Conservation (phyloP, 92 coral and sea anemone genomes). For the Actinostola sp. region DNA sequence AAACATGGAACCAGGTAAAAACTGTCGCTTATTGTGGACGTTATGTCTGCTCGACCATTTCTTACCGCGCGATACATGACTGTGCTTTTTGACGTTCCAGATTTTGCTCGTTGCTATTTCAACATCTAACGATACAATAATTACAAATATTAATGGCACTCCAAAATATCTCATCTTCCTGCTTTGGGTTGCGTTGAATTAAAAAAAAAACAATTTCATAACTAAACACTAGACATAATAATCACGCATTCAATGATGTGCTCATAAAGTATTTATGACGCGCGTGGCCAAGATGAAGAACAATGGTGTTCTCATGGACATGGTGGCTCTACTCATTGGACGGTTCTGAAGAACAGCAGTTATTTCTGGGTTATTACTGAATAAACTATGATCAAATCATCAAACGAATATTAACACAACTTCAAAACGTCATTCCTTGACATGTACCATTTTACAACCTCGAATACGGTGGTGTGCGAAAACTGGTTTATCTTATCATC, state of each 20-base stretch:
- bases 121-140: not conserved
- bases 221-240: slow-evolving; percentile 28
- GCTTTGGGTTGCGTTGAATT: not conserved
- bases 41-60: slow-evolving; percentile 27
- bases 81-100: not conserved
- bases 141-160: not conserved
- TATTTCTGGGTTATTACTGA: not conserved
- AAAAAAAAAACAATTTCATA: slow-evolving; percentile 25
- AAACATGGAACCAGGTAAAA: slow-evolving; percentile 41
- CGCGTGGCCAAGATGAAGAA: slow-evolving; percentile 35
- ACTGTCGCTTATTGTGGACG: slow-evolving; percentile 67
- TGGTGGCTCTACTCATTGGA: not conserved
- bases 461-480: too few species aligned
- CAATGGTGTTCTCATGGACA: slow-evolving; percentile 2
- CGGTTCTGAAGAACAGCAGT: not conserved
- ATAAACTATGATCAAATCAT: too few species aligned
- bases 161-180: not conserved
- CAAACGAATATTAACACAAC: too few species aligned
- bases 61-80: not conserved
- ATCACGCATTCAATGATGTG: not conserved
- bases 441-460: too few species aligned
- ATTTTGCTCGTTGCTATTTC: not conserved
- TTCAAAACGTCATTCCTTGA: too few species aligned
- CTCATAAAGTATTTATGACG: slow-evolving; percentile 19
- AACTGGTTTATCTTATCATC: too few species aligned